Conservation (phyloP, 2,797 vertebrate species). For the Sardinella longiceps region DNA sequence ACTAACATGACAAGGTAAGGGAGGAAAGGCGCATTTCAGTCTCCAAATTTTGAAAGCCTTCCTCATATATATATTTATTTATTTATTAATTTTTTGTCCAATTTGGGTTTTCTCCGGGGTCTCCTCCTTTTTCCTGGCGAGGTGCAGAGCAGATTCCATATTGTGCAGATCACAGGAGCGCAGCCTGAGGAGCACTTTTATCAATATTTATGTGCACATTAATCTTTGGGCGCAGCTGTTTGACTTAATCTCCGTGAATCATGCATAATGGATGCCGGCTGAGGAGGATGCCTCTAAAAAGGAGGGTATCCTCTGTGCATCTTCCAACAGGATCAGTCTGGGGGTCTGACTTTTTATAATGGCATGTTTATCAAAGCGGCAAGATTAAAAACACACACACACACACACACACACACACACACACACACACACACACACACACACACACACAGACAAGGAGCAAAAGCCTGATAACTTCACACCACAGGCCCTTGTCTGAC, state of each 20-base stretch:
- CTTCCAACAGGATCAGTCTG: conserved; percentile 41
- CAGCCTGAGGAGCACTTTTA: conserved; percentile 55
- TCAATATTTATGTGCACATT: conserved; percentile 63
- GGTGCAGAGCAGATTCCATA: conserved; percentile 48
- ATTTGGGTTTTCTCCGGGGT: conserved; percentile 41
- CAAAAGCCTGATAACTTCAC: conserved; percentile 44
- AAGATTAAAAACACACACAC: conserved; percentile 45
- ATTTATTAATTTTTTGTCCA: not conserved
- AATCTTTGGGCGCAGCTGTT: conserved; percentile 61
- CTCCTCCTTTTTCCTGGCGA: conserved; percentile 46
- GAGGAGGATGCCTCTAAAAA: conserved; percentile 50
- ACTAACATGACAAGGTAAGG: not conserved
- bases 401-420: not conserved
- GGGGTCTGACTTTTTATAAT: conserved; percentile 45
- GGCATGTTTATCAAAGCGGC: conserved; percentile 49
- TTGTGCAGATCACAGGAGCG: conserved; percentile 61
- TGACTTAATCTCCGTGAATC: conserved; percentile 61
- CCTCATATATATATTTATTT: conserved; percentile 20
- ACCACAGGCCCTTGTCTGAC: conserved; percentile 43
- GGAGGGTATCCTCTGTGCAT: conserved; percentile 40
- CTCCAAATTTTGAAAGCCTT: not conserved
- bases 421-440: no score
- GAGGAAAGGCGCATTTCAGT: conserved; percentile 6
- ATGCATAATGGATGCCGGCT: conserved; percentile 61
- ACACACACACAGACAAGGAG: no score